These are phyloP conservation scores for Moxostoma hubbsi DNA, from an alignment of 2,797 vertebrate genomes.

Conservation along the genomic window DNA sequence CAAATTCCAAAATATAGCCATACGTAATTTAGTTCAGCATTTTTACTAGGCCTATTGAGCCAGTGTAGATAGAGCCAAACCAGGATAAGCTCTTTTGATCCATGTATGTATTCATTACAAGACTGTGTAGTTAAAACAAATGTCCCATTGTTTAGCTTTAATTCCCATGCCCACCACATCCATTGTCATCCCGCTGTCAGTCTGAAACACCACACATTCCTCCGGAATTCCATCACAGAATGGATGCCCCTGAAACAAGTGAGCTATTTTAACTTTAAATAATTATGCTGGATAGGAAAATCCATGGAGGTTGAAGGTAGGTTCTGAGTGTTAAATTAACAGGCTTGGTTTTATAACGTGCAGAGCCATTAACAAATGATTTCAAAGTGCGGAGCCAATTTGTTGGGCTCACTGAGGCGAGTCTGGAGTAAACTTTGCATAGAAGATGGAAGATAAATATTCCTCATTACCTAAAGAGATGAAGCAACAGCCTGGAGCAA, in stretches of 20 bases:
- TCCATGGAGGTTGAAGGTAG: neutral
- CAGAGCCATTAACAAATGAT: conserved; percentile 16
- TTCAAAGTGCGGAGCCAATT: conserved; percentile 11
- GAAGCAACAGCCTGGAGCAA: conserved; percentile 25
- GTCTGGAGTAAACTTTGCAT: conserved; percentile 33
- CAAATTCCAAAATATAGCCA: conserved; percentile 1
- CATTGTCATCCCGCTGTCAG: conserved; percentile 49
- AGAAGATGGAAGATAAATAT: conserved; percentile 52
- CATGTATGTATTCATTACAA: conserved; percentile 48
- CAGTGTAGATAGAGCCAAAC: neutral
- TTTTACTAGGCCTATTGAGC: conserved; percentile 4
- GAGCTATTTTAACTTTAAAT: conserved; percentile 16
- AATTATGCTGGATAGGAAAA: conserved; percentile 15
- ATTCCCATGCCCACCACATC: conserved; percentile 54
- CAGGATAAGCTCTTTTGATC: conserved; percentile 23
- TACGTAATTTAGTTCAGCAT: neutral
- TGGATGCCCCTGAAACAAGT: conserved; percentile 44
- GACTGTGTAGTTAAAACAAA: conserved; percentile 49
- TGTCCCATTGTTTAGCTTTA: conserved; percentile 48
- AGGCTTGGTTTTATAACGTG: neutral
- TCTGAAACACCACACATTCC: conserved; percentile 51
- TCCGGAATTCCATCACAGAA: conserved; percentile 55
- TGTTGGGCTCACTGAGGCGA: conserved; percentile 36
- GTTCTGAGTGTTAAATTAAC: conserved; percentile 26
- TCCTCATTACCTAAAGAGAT: conserved; percentile 47